phyloP scores from a whole-genome alignment of 2,888 invertebrate species.

The Ophion ventricosus region DNA sequence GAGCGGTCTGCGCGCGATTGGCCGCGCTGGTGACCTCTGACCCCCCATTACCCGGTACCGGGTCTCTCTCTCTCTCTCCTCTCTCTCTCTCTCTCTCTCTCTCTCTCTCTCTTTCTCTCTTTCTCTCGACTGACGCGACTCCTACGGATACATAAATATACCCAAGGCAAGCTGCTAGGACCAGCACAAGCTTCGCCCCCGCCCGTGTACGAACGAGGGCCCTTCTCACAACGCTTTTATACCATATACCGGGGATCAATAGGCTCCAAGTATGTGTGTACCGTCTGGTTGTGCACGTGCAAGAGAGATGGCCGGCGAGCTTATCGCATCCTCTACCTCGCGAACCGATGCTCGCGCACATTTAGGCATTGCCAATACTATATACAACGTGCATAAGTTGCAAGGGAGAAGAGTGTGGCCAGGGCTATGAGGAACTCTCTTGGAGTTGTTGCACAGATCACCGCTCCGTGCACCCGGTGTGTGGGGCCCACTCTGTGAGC shows the following conservation, averaged over 20 bases:
- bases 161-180: constrained; percentile 65
- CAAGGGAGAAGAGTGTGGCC: constrained; percentile 52
- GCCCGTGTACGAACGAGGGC: constrained; percentile 58
- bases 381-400: constrained; percentile 35
- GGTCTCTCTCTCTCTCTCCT: too few species aligned
- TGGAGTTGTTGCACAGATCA: constrained; percentile 46
- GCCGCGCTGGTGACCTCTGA: constrained; percentile 82
- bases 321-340: constrained; percentile 55
- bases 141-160: constrained; percentile 78
- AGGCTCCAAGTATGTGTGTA: constrained; percentile 24
- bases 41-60: constrained; percentile 82
- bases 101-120: too few species aligned
- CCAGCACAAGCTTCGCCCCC: constrained; percentile 62
- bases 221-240: constrained; percentile 43
- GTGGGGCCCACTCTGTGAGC: constrained; percentile 52
- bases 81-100: too few species aligned
- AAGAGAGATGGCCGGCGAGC: constrained; percentile 25
- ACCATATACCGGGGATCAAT: constrained; percentile 51
- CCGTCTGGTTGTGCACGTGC: constrained; percentile 8
- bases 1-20: constrained; percentile 74
- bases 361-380: constrained; percentile 59
- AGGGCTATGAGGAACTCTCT: constrained; percentile 59
- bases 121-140: constrained; percentile 81
- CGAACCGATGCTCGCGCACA: constrained; percentile 45
- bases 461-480: constrained; percentile 59